Base-by-base conservation (phyloP, 2,113 vertebrate genomes). In the Dicaeum eximium region DNA sequence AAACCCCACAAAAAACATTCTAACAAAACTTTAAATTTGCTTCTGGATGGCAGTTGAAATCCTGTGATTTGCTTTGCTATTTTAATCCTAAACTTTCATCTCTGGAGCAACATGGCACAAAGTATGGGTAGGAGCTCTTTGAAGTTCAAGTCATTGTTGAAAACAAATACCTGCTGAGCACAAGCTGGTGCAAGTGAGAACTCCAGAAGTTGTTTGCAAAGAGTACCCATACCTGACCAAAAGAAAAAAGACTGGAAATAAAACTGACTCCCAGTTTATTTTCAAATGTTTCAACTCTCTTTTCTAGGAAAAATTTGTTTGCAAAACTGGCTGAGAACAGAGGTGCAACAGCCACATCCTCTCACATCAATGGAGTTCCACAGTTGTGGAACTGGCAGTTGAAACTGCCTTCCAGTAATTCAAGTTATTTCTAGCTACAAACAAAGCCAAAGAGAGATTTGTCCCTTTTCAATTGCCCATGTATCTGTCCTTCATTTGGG, bases 191-290 rank as follows among this genome's bases (percentile, higher is more conserved):
- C 88, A 96, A 96, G 81, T 75, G 88, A 71, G 53, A 96, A 82
- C 47, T 88, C 93, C 83, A 95, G 80, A 89, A 89, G 72, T 96
- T 98, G 97, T 98, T 98, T 98, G 98, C 95, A 92, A 90, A 96
- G 95, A 94, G 73, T 91, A 94, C 71, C 71, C 48, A 61, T 69
- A 78, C 80, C 33, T 81, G 35, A 61, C 48, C 7, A 80, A 84
- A 38, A 93, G 69, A 93, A 22, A 54, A 38, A 17, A 66, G 0
- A 6, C 40, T 64, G 33, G 35, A 70, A 92, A 54, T 54, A 96
- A 80, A 97, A 81, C 35, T 81, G 65, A 48, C 37, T 96, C 74
- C 20, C 67, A 48, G 19, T 80, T 95, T 95, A 78, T 95, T 96
- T 97, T 85, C 15, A 58, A 94, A 81, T 73, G 20, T 87, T 97